Evolutionary conservation across 1,140 invertebrate genomes (phyloP).

Genomic region (Ctenoplectra terminalis): DNA sequence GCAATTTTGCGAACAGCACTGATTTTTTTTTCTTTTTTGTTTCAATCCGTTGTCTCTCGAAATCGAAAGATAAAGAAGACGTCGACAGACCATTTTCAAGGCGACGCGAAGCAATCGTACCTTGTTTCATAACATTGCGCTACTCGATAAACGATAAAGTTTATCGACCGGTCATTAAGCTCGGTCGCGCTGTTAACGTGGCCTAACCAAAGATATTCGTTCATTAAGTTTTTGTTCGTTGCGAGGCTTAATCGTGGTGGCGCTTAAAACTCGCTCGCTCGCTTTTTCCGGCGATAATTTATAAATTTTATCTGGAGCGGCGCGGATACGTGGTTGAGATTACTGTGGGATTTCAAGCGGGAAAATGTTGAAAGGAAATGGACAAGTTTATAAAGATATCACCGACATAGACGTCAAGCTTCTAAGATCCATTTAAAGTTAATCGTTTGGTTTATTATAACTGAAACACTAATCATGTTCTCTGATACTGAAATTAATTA

Average conservation of each 20-base stretch:
- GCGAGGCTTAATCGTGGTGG: background rate
- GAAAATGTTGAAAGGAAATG: background rate
- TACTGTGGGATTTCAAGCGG: background rate
- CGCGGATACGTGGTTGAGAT: background rate
- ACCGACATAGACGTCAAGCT: too few relatives aligned
- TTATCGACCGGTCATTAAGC: constrained; percentile 29
- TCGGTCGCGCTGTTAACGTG: background rate
- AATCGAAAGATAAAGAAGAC: background rate
- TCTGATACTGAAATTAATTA: too few relatives aligned
- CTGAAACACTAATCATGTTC: too few relatives aligned
- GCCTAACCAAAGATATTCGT: constrained; percentile 6
- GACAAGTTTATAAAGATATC: too few relatives aligned
- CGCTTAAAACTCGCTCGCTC: background rate
- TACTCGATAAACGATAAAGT: constrained; percentile 47
- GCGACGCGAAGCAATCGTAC: background rate
- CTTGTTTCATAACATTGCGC: constrained; percentile 34
- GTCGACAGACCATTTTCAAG: constrained; percentile 23
- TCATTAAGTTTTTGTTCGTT: constrained; percentile 30
- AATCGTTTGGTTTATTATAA: too few relatives aligned
- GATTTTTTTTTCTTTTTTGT: too few relatives aligned
- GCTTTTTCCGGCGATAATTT: background rate
- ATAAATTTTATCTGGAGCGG: background rate
- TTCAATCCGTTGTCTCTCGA: too few relatives aligned
- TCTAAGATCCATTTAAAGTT: too few relatives aligned
- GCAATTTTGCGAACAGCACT: too few relatives aligned